Evolutionary conservation across 2,888 invertebrate species (phyloP), one percentile per base, ranked within the genome.

Genomic region (Sylvicola cinctus): DNA sequence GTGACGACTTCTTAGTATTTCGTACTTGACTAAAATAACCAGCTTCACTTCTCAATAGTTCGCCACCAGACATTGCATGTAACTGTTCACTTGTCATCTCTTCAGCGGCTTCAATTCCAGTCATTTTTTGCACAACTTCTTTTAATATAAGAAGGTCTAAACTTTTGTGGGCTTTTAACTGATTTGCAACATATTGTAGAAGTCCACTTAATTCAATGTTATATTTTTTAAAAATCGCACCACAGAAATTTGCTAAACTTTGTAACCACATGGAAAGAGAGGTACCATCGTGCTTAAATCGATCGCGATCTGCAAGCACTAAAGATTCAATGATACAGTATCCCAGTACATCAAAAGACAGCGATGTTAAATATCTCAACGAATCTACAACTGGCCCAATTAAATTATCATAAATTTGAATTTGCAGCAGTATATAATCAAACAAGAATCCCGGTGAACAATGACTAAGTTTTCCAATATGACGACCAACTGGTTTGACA

Each of bases 51-150:
- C 87, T 75, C 3, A 98, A 65, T 32, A 93, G 60, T 60, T 98
- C 96, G 1, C 98, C 98, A 7, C 98, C 98, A 35, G 85, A 79
- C 77, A 96, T 83, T 1, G 96, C 95, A 50, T 90, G 88, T 35
- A 98, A 60, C 51, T 99, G 96, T 48, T 96, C 95, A 15, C 78
- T 68, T 0, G 96, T 98, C 67, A 95, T 79, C 59, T 93, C 93
- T 53, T 93, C 91, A 1, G 81, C 80, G 1, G 93, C 80, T 60
- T 99, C 98, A 36, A 98, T 88, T 2, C 98, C 98, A 1, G 93
- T 88, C 96, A 99, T 98, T 64, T 95, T 96, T 60, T 93, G 90
- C 29, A 99, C 87, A 43, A 99, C 83, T 62, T 98, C 96, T 54
- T 95, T 87, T 36, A 98, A 62, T 43, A 98, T 80, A 20, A 96